Conservation (phyloP, 2,888 invertebrate genomes). For the Mimumesa dahlbomi region DNA sequence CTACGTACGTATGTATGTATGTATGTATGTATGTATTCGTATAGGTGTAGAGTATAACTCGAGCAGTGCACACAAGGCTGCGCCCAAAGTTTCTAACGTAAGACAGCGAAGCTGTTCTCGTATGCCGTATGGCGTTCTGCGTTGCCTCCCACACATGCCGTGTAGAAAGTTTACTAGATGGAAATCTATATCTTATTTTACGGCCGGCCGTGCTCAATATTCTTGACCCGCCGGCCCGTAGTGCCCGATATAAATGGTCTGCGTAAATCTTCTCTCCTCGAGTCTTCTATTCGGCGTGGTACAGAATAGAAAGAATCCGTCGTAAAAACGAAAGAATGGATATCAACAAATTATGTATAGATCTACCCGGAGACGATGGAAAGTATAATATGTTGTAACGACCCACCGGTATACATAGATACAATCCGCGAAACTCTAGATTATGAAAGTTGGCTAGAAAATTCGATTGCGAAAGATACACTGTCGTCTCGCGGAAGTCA, state of each 20-base stretch:
- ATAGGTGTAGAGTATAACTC: constrained; percentile 55
- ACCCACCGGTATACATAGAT: neutral
- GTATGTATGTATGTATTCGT: constrained; percentile 21
- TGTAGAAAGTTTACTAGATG: constrained; percentile 80
- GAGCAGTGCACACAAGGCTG: constrained; percentile 56
- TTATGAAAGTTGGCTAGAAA: neutral
- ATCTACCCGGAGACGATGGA: constrained; percentile 16
- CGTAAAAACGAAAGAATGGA: neutral
- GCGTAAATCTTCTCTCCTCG: constrained; percentile 64
- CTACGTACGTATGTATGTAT: neutral
- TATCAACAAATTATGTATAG: no score
- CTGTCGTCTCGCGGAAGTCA: no score
- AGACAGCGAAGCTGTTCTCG: constrained; percentile 64
- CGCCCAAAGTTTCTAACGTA: constrained; percentile 68
- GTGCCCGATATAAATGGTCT: constrained; percentile 69
- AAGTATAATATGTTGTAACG: constrained; percentile 27
- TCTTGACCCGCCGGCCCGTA: constrained; percentile 66
- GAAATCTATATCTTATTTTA: constrained; percentile 80
- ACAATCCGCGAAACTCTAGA: no score
- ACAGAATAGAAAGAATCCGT: constrained; percentile 21
- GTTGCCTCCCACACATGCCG: constrained; percentile 76
- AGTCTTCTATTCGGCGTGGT: neutral
- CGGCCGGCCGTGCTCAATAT: constrained; percentile 75
- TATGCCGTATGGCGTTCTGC: constrained; percentile 75
- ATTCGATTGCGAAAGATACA: neutral